Percentiles rank a stretch among this genome's conserved stretches.
These are phyloP conservation scores for Andricus grossulariae DNA, from an alignment of 1,140 invertebrate species.

Conservation along the genomic window DNA sequence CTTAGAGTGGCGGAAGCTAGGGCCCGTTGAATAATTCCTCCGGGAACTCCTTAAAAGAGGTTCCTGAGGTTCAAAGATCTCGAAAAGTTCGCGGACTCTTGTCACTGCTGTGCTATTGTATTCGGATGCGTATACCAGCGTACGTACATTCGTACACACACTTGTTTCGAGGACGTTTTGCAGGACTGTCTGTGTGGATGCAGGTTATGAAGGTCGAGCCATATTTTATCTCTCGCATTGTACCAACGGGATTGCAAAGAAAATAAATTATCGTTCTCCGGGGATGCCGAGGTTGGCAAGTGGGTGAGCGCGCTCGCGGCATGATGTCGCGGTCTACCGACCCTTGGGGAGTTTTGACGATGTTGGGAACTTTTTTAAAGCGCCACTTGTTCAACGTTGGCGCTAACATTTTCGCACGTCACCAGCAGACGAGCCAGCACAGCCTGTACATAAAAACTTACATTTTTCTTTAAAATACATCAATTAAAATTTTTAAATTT, in stretches of 20 bases:
- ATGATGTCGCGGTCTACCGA: constrained; percentile 27
- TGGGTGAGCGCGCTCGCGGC: constrained; percentile 6
- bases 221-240: constrained; percentile 64
- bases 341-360: constrained; percentile 25
- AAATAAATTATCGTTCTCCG: constrained; percentile 59
- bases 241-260: constrained; percentile 60
- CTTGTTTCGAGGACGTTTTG: constrained; percentile 33
- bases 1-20: constrained; percentile 45
- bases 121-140: constrained; percentile 41
- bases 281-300: constrained; percentile 6
- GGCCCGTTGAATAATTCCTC: constrained; percentile 51
- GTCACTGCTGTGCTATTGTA: constrained; percentile 47
- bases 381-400: background rate
- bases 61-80: constrained; percentile 47
- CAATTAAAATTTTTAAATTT: too few relatives aligned
- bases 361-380: background rate
- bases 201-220: constrained; percentile 55
- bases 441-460: background rate
- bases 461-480: background rate
- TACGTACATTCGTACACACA: constrained; percentile 28
- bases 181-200: constrained; percentile 40
- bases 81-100: constrained; percentile 48
- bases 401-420: constrained; percentile 9
- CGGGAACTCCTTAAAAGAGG: constrained; percentile 53
- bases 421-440: background rate